Evolutionary conservation across 1,140 invertebrate species (phyloP), one percentile per base, ranked within the genome.

Genomic region (Nebria ingens): DNA sequence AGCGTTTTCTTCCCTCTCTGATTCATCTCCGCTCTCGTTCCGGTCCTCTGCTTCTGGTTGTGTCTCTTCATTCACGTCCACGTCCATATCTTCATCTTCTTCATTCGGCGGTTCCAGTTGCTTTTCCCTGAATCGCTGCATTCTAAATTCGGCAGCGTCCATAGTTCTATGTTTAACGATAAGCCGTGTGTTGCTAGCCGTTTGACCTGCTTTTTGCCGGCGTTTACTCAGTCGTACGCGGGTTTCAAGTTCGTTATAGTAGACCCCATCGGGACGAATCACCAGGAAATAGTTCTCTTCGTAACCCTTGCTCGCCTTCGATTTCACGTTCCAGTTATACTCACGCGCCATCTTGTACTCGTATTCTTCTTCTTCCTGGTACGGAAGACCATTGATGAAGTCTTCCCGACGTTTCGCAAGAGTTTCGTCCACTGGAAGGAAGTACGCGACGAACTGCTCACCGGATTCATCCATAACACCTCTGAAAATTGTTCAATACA

Each of bases 271-370:
- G 61, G 89, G 84, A 53, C 93, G 80, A 53, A 96, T 82, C 55
- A 97, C 89, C 71, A 98, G 87, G 73, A 98, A 99, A 70, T 98
- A 98, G 71, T 96, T 98, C 72, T 98, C 96, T 73, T 98, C 94
- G 66, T 97, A 98, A 34, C 94, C 95, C 71, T 97, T 95, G 0
- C 91, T 93, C 0, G 91, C 85, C 77, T 98, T 98, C 69, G 91
- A 97, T 69, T 98, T 98, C 1, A 98, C 95, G 74, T 97, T 98
- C 96, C 95, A 98, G 65, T 96, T 95, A 66, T 96, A 96, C 70
- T 96, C 92, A 61, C 93, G 78, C 0, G 91, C 89, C 86, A 96
- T 94, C 73, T 91, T 91, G 64, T 96, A 95, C 61, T 96, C 91
- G 69, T 96, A 97, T 56, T 91, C 89, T 53, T 94, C 89, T 1